A percentile compares a stretch with the other conserved stretches of the same genome.
Conservation (phyloP, 2,797 vertebrate species). For the Holocentrus rufus region DNA sequence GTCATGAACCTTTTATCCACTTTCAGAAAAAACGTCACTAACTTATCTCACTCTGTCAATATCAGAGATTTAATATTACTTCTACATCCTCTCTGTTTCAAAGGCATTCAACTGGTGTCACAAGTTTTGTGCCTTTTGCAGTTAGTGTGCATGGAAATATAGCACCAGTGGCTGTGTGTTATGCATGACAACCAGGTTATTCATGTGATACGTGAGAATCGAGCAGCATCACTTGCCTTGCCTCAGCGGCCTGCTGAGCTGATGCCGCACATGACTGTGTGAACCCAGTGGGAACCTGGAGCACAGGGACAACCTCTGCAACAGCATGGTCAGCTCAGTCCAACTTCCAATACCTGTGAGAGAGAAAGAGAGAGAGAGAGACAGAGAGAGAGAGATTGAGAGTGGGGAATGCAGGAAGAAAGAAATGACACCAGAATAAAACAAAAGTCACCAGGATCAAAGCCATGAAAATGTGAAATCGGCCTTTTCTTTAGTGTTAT, state of each 20-base stretch:
- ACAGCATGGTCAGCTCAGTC: constrained; percentile 68
- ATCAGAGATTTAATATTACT: neutral
- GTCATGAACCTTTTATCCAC: neutral
- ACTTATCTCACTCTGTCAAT: neutral
- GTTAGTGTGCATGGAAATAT: neutral
- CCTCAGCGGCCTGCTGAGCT: constrained; percentile 61
- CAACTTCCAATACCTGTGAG: constrained; percentile 20
- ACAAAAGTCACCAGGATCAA: neutral
- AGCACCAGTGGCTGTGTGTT: neutral
- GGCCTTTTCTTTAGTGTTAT: neutral
- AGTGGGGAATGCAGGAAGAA: too few relatives aligned
- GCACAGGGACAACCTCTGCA: constrained; percentile 69
- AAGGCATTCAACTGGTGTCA: neutral
- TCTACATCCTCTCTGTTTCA: neutral
- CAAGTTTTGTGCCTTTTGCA: neutral
- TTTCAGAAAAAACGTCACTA: neutral
- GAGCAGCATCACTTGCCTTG: constrained; percentile 70
- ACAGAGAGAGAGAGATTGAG: neutral
- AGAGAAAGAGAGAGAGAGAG: neutral
- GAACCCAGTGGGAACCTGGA: constrained; percentile 48
- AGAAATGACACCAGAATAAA: neutral
- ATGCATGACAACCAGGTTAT: neutral
- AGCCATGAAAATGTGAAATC: neutral
- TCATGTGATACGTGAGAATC: neutral
- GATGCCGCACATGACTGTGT: constrained; percentile 38